Conservation (phyloP, 2,797 vertebrate species). For the Premnoplex brunnescens region DNA sequence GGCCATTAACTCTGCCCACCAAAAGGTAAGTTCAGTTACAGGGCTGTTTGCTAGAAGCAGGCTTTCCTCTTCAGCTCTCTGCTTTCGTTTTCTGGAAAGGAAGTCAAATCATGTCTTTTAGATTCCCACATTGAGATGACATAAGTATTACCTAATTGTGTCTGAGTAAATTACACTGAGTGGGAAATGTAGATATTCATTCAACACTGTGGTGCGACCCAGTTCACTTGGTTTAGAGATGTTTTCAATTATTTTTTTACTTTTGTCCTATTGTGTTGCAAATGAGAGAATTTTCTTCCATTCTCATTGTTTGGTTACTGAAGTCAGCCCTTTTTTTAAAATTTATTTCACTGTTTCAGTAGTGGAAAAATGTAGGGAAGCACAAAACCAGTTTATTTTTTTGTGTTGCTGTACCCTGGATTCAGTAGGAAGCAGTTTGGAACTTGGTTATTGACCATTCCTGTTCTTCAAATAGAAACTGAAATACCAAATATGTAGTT, state of each 20-base stretch:
- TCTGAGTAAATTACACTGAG: neutral
- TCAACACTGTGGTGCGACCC: neutral
- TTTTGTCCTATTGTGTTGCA: neutral
- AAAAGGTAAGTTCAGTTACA: neutral
- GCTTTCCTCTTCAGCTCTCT: neutral
- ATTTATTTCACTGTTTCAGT: neutral
- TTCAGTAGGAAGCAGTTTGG: neutral
- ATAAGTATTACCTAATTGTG: neutral
- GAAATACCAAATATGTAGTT: neutral
- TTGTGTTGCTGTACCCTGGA: neutral
- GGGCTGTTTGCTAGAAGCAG: neutral
- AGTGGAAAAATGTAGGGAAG: neutral
- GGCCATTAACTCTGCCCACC: neutral
- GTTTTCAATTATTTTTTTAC: neutral
- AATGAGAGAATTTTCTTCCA: neutral
- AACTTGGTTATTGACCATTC: neutral
- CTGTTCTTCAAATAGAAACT: neutral
- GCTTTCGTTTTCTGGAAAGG: neutral
- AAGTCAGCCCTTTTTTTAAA: neutral
- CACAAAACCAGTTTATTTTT: neutral
- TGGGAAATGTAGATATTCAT: neutral
- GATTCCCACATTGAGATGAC: neutral
- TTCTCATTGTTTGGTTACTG: neutral
- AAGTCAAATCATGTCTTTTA: neutral
- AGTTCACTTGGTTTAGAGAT: neutral